Evolutionary conservation across 2,888 invertebrate genomes (phyloP).

Genomic region (Drosophila mayaguana): DNA sequence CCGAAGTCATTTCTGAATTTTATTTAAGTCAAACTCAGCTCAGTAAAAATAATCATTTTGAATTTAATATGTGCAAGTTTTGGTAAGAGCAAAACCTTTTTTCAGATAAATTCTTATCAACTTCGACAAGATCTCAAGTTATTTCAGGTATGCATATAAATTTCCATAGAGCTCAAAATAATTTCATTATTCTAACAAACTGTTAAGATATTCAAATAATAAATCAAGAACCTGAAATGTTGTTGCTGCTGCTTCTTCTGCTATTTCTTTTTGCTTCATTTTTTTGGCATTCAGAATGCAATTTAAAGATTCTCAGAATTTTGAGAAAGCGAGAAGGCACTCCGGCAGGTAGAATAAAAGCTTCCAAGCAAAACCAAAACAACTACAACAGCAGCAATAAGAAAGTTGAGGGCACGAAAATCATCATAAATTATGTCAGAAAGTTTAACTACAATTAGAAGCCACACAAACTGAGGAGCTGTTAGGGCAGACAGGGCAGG

Average conservation of each 20-base stretch:
- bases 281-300: conserved; percentile 62
- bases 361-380: conserved; percentile 17
- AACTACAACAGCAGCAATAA: conserved; percentile 16
- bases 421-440: conserved; percentile 75
- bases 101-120: conserved; percentile 30
- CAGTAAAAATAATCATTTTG: background rate
- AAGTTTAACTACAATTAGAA: conserved; percentile 80
- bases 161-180: conserved; percentile 4
- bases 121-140: conserved; percentile 19
- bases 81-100: background rate
- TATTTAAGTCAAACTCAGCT: background rate
- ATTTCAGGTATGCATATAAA: background rate
- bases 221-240: conserved; percentile 41
- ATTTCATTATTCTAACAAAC: conserved; percentile 20
- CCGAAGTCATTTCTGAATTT: background rate
- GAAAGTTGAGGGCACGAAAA: conserved; percentile 35
- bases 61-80: background rate
- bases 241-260: background rate
- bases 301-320: conserved; percentile 71
- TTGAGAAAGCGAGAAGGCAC: conserved; percentile 21
- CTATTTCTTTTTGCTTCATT: conserved; percentile 8
- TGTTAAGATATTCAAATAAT: conserved; percentile 37
- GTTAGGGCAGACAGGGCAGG: background rate
- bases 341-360: conserved; percentile 58
- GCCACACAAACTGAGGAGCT: conserved; percentile 34